These are phyloP conservation scores for Chymomyza amoena DNA, from an alignment of 2,888 invertebrate genomes.

Conservation along the genomic window DNA sequence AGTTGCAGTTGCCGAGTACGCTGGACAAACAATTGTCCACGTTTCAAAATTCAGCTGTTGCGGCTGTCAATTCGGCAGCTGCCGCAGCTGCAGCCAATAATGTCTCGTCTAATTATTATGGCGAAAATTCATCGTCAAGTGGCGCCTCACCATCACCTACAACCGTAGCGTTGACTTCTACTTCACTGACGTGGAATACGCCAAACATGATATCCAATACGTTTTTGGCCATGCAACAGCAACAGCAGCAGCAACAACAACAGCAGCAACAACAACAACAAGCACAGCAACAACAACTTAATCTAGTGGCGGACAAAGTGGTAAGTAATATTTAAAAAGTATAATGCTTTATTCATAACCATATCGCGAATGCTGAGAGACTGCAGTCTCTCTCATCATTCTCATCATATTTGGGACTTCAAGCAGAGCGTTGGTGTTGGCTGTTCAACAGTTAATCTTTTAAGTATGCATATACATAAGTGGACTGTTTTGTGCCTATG, in stretches of 20 bases:
- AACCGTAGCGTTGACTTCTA: conserved; percentile 76
- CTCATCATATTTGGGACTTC: not conserved
- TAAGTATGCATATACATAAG: not conserved
- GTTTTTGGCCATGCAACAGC: conserved; percentile 77
- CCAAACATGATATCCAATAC: conserved; percentile 77
- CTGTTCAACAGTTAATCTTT: not conserved
- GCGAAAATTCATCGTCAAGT: conserved; percentile 77
- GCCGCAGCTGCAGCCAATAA: conserved; percentile 75
- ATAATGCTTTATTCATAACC: not conserved
- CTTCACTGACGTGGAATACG: conserved; percentile 86
- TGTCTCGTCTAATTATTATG: conserved; percentile 76
- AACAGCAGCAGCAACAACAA: conserved; percentile 68
- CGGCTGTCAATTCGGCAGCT: conserved; percentile 71
- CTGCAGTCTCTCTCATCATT: not conserved
- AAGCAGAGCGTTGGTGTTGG: not conserved
- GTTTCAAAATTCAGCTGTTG: conserved; percentile 76
- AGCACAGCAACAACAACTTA: conserved; percentile 73
- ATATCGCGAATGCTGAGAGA: not conserved
- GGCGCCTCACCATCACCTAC: conserved; percentile 78
- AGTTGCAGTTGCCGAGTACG: conserved; percentile 81
- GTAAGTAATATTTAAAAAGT: conserved; percentile 68
- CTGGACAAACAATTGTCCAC: conserved; percentile 75
- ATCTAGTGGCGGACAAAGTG: conserved; percentile 76
- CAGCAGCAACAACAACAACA: conserved; percentile 64
- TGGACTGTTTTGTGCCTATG: not conserved